A percentile compares a stretch with the other conserved stretches of the same genome.
phyloP scores from a whole-genome alignment of 1,140 invertebrate species.

The Odontomachus brunneus region DNA sequence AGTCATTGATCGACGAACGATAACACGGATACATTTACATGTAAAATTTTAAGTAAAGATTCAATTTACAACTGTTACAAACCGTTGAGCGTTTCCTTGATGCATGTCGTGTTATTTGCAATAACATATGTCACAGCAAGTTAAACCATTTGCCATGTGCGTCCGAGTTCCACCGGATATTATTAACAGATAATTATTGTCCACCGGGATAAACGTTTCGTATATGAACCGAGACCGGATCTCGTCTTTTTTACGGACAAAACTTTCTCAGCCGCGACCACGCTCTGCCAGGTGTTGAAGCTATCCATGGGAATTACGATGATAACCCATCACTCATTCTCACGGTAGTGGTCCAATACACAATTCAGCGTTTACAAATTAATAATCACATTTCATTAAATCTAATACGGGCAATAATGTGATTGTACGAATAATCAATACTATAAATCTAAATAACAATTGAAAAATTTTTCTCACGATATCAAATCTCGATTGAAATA shows the following conservation, averaged over 20 bases:
- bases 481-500: no score
- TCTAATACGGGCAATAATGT: conserved; percentile 2
- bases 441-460: no score
- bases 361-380: conserved; percentile 47
- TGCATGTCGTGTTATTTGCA: conserved; percentile 15
- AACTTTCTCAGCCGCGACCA: conserved; percentile 72
- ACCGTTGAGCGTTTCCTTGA: neutral
- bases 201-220: conserved; percentile 62
- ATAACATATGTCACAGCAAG: conserved; percentile 77
- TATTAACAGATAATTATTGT: conserved; percentile 79
- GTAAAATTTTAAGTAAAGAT: neutral
- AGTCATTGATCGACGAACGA: neutral
- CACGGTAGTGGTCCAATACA: conserved; percentile 78
- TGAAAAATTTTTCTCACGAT: neutral
- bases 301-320: conserved; percentile 84
- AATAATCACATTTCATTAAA: conserved; percentile 51
- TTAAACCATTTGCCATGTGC: conserved; percentile 77
- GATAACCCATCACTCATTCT: conserved; percentile 83
- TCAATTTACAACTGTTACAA: neutral
- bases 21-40: conserved; percentile 5
- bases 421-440: neutral
- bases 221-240: conserved; percentile 36
- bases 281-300: conserved; percentile 82
- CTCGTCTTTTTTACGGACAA: conserved; percentile 71
- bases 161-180: conserved; percentile 77